Evolutionary conservation across 2,888 invertebrate genomes (phyloP).

Genomic region (Diadromus collaris): DNA sequence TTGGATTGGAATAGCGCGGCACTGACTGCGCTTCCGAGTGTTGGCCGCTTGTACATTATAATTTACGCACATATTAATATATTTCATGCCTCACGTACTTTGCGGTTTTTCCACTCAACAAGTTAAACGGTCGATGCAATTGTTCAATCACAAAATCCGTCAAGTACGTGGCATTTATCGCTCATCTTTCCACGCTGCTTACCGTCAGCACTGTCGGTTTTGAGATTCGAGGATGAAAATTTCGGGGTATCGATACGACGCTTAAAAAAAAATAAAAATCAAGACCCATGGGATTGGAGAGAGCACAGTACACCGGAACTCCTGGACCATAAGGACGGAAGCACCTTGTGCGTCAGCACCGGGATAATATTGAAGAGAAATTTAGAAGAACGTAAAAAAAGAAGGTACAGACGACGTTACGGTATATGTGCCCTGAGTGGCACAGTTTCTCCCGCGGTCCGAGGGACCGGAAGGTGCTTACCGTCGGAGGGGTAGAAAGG

Average conservation of each 20-base stretch:
- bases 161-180: neutral
- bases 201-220: neutral
- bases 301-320: slow-evolving; percentile 68
- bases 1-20: slow-evolving; percentile 6
- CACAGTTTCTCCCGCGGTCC: slow-evolving; percentile 75
- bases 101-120: neutral
- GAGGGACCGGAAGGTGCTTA: slow-evolving; percentile 63
- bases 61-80: slow-evolving; percentile 37
- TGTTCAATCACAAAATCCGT: slow-evolving; percentile 13
- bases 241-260: slow-evolving; percentile 16
- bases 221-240: neutral
- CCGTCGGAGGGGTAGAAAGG: slow-evolving; percentile 65
- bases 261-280: slow-evolving; percentile 37
- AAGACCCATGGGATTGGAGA: slow-evolving; percentile 51
- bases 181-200: neutral
- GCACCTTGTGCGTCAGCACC: slow-evolving; percentile 73
- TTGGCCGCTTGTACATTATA: slow-evolving; percentile 20
- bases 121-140: slow-evolving; percentile 15
- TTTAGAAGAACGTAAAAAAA: slow-evolving; percentile 49
- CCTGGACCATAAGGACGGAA: slow-evolving; percentile 70
- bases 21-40: slow-evolving; percentile 34
- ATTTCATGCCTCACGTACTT: slow-evolving; percentile 48
- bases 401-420: slow-evolving; percentile 71
- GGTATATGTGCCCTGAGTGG: slow-evolving; percentile 76
- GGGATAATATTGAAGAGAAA: slow-evolving; percentile 52